Conservation (phyloP, 2,888 invertebrate genomes). For the Brachylomia viminalis region DNA sequence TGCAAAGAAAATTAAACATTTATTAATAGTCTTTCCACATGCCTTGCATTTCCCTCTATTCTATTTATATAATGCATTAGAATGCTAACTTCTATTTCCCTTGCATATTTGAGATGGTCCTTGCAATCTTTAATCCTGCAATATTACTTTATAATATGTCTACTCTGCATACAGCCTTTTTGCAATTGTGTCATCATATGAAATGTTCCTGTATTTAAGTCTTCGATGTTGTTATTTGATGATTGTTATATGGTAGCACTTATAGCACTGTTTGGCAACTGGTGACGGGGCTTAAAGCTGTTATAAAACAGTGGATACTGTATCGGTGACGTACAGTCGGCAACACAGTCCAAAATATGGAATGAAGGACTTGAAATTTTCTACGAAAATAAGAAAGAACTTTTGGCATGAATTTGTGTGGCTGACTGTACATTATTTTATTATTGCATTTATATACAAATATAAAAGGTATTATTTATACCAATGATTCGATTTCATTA, state of each 20-base stretch:
- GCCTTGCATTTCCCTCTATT: neutral
- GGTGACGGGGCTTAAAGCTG: constrained; percentile 82
- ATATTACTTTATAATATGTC: neutral
- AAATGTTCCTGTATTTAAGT: constrained; percentile 61
- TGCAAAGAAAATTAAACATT: neutral
- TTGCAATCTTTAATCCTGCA: neutral
- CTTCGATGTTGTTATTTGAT: constrained; percentile 75
- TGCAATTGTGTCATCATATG: constrained; percentile 54
- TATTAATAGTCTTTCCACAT: neutral
- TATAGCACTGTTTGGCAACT: constrained; percentile 81
- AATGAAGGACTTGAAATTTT: constrained; percentile 19
- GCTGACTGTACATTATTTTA: constrained; percentile 52
- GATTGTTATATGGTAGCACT: constrained; percentile 81
- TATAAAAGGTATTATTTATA: constrained; percentile 43
- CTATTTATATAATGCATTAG: neutral
- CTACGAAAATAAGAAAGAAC: neutral
- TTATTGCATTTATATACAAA: constrained; percentile 45
- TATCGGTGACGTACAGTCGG: constrained; percentile 52
- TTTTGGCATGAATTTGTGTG: constrained; percentile 32
- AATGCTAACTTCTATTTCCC: neutral
- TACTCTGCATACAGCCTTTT: neutral
- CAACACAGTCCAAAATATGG: constrained; percentile 35
- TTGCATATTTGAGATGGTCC: neutral
- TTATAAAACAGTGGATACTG: constrained; percentile 62
- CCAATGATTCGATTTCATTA: constrained; percentile 32